Evolutionary conservation across 1,140 invertebrate species (phyloP).

Genomic region (Antheraea mylitta): DNA sequence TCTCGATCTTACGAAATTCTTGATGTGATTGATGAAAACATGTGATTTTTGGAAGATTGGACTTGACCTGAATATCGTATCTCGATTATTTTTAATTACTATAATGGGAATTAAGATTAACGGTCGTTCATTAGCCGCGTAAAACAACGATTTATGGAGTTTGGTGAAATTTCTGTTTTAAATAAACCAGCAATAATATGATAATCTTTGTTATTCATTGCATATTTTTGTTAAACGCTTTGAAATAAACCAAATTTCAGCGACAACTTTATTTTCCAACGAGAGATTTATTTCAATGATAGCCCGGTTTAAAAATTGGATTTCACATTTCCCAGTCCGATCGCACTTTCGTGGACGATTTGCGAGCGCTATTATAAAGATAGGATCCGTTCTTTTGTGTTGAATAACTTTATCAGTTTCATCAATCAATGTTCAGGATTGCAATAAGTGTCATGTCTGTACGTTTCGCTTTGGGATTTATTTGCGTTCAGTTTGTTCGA

Average conservation of each 20-base stretch:
- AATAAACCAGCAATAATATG: no score
- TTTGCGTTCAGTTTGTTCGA: constrained; percentile 23
- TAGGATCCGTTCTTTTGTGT: constrained; percentile 11
- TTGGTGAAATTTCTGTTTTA: no score
- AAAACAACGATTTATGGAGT: no score
- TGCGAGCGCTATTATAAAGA: constrained; percentile 10
- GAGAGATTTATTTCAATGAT: background rate
- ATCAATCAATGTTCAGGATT: constrained; percentile 12
- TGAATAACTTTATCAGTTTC: constrained; percentile 7
- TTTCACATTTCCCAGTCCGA: constrained; percentile 8
- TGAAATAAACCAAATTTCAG: background rate
- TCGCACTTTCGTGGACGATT: constrained; percentile 9
- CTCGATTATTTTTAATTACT: no score
- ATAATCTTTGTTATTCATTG: no score
- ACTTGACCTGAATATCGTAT: no score
- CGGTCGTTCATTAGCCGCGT: no score
- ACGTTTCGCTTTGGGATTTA: constrained; percentile 19
- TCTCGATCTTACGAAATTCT: no score
- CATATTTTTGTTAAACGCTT: background rate
- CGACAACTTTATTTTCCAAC: background rate
- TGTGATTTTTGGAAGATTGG: no score
- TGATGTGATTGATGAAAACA: no score
- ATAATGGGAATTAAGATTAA: no score
- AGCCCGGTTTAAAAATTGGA: constrained; percentile 7
- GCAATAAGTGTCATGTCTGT: constrained; percentile 17